phyloP scores from a whole-genome alignment of 2,888 invertebrate species.

The Thereva nobilitata region DNA sequence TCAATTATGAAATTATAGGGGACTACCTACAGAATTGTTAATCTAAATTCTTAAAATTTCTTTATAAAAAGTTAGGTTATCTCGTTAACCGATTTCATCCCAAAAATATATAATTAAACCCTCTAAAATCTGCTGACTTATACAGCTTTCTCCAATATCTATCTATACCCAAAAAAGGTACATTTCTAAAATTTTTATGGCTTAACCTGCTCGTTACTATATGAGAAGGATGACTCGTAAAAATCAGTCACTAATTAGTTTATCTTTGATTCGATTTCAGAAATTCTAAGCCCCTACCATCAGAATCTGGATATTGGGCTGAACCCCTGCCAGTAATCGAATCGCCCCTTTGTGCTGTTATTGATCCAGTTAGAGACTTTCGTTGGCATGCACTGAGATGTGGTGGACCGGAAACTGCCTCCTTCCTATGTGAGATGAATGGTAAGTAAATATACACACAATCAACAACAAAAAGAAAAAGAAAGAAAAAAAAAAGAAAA shows the following conservation, averaged over 20 bases:
- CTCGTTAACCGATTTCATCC: too few species aligned
- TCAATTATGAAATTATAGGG: too few species aligned
- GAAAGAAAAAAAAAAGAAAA: neutral
- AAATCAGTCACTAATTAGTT: constrained; percentile 1
- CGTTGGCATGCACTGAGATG: constrained; percentile 77
- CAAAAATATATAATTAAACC: too few species aligned
- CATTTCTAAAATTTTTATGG: too few species aligned
- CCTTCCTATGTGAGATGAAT: constrained; percentile 79
- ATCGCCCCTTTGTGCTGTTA: constrained; percentile 71
- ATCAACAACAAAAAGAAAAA: too few species aligned
- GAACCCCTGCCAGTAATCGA: constrained; percentile 67
- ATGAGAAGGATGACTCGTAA: neutral
- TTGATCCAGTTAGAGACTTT: constrained; percentile 76
- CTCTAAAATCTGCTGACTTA: too few species aligned
- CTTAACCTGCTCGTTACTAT: too few species aligned
- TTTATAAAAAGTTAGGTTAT: too few species aligned
- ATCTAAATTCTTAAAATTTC: too few species aligned
- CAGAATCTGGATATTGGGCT: constrained; percentile 70
- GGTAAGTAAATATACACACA: constrained; percentile 59
- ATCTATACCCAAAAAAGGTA: too few species aligned
- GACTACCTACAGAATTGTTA: too few species aligned
- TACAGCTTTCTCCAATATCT: too few species aligned
- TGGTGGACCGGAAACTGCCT: constrained; percentile 76
- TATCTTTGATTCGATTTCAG: constrained; percentile 43
- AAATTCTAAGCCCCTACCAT: constrained; percentile 55